Evolutionary conservation across 2,888 invertebrate genomes (phyloP).

Genomic region (Leptinotarsa peninsularis): DNA sequence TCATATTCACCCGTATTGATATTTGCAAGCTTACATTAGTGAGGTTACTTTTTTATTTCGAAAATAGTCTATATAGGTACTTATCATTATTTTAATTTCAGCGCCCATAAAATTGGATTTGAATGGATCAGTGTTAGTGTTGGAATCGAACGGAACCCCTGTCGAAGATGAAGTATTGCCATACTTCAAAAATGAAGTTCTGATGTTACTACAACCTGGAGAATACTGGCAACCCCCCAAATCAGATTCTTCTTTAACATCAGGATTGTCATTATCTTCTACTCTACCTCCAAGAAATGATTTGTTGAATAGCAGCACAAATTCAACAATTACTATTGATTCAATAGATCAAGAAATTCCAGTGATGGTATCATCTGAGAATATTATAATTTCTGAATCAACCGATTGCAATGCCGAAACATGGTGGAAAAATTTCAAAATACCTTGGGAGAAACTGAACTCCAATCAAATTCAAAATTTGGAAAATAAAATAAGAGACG

Average conservation of each 20-base stretch:
- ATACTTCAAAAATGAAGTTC: not conserved
- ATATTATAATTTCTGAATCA: not conserved
- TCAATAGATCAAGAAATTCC: not conserved
- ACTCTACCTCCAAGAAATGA: not conserved
- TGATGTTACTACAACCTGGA: not conserved
- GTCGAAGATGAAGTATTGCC: not conserved
- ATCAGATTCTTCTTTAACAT: not conserved
- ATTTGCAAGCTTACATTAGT: too few species aligned
- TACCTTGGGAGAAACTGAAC: slow-evolving; percentile 38
- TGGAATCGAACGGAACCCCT: not conserved
- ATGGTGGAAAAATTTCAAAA: slow-evolving; percentile 32
- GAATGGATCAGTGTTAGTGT: not conserved
- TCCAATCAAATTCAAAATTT: slow-evolving; percentile 15
- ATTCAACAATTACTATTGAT: not conserved
- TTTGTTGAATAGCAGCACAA: not conserved
- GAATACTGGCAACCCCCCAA: not conserved
- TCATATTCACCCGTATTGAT: too few species aligned
- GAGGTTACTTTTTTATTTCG: not conserved
- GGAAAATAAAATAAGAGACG: not conserved
- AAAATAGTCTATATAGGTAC: not conserved
- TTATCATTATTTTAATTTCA: not conserved
- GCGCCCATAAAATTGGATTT: not conserved
- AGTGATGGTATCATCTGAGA: not conserved
- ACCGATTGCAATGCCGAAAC: not conserved
- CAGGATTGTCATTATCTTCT: not conserved